Percentiles rank a stretch among this genome's conserved stretches.
These are phyloP conservation scores for Neostethus bicornis DNA, from an alignment of 2,797 vertebrate species.

Conservation along the genomic window DNA sequence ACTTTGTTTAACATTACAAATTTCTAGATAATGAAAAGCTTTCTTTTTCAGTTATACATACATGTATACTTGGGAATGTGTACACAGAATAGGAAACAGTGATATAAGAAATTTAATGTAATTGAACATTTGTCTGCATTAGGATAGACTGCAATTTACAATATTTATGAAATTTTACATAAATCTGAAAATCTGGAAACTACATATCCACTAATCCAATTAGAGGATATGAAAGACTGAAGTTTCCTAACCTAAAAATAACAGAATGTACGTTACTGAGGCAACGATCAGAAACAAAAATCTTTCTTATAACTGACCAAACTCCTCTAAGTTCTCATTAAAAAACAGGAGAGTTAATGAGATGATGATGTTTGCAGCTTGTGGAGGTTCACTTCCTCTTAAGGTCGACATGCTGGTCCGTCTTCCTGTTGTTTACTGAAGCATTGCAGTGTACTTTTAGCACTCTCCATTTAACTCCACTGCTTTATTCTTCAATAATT, in stretches of 20 bases:
- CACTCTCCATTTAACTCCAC: background rate
- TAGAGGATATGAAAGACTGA: background rate
- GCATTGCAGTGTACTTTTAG: background rate
- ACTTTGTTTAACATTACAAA: too few species aligned
- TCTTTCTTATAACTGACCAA: background rate
- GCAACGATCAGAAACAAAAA: background rate
- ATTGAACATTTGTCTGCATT: too few species aligned
- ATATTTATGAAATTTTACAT: background rate
- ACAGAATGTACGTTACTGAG: background rate
- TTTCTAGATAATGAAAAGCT: too few species aligned
- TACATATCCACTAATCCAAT: background rate
- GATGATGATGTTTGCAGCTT: background rate
- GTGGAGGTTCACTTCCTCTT: constrained; percentile 5
- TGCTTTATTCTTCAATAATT: background rate
- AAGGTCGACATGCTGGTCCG: background rate
- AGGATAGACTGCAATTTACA: too few species aligned
- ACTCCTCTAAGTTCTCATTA: background rate
- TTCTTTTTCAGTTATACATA: background rate
- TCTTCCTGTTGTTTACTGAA: constrained; percentile 1
- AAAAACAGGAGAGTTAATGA: background rate
- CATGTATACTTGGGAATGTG: background rate
- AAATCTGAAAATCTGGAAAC: background rate
- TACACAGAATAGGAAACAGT: background rate
- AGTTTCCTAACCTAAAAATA: background rate
- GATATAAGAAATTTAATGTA: background rate